A percentile compares a stretch with the other conserved stretches of the same genome.
Evolutionary conservation across 2,797 vertebrate genomes (phyloP).

Genomic region (Enteromius fasciolatus): DNA sequence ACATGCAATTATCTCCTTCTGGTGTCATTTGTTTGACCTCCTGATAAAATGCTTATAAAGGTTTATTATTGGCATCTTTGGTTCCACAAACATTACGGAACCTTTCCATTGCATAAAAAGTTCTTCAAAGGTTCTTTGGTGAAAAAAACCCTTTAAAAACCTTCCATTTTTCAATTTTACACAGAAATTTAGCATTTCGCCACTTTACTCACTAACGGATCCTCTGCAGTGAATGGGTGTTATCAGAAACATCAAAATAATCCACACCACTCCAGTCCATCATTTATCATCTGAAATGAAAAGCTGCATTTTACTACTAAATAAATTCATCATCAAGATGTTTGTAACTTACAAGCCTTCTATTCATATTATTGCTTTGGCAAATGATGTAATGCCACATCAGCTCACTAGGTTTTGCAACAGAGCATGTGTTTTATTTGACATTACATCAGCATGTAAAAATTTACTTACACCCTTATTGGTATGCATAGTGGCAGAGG

Average conservation of each 20-base stretch:
- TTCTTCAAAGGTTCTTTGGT: background rate
- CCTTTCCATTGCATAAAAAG: background rate
- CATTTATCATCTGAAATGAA: background rate
- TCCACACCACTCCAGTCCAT: background rate
- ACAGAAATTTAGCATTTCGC: too few species aligned
- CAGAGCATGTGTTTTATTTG: background rate
- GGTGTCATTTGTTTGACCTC: background rate
- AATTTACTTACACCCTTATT: conserved; percentile 5
- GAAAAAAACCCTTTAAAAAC: background rate
- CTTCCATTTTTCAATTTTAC: too few species aligned
- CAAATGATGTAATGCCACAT: background rate
- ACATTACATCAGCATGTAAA: conserved; percentile 24
- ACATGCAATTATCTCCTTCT: background rate
- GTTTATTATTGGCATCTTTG: background rate
- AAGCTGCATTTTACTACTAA: background rate
- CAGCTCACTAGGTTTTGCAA: conserved; percentile 8
- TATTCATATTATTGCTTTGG: background rate
- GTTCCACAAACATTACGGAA: background rate
- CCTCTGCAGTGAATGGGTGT: background rate
- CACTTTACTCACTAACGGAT: background rate
- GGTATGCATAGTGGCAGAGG: background rate
- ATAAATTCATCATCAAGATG: background rate
- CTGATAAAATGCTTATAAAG: background rate
- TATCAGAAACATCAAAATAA: background rate
- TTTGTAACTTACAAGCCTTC: background rate